Conservation (phyloP, 2,113 vertebrate species). For the Neogobius melanostomus region DNA sequence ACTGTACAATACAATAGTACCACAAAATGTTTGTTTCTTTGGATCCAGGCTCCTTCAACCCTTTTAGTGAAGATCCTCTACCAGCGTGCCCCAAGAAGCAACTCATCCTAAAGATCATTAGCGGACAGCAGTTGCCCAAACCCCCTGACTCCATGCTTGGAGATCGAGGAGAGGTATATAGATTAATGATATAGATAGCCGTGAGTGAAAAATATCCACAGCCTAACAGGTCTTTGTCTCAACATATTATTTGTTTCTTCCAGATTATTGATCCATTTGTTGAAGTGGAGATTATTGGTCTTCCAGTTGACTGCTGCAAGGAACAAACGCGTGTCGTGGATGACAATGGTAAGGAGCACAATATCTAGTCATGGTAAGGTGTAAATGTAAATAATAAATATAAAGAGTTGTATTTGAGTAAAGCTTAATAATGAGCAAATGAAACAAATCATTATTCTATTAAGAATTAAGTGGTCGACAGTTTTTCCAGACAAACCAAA, state of each 20-base stretch:
- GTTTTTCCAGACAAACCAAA: too few species aligned
- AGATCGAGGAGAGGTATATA: conserved; percentile 91
- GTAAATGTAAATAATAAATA: neutral
- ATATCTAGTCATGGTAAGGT: neutral
- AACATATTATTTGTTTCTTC: neutral
- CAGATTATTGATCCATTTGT: conserved; percentile 99
- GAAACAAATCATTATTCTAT: too few species aligned
- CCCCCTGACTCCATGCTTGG: conserved; percentile 97
- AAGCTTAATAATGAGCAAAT: too few species aligned
- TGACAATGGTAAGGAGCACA: conserved; percentile 85
- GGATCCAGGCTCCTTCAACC: conserved; percentile 89
- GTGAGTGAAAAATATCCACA: neutral
- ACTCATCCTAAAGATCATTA: conserved; percentile 94
- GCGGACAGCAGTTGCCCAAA: conserved; percentile 96
- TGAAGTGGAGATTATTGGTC: conserved; percentile 96
- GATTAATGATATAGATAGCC: conserved; percentile 1
- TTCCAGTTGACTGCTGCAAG: conserved; percentile 94
- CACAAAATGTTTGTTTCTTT: conserved; percentile 21
- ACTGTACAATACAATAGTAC: neutral
- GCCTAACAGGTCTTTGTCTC: neutral
- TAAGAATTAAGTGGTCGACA: too few species aligned
- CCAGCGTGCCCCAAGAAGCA: conserved; percentile 96
- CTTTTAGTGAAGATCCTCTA: conserved; percentile 90
- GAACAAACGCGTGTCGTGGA: conserved; percentile 98
- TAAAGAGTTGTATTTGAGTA: neutral